These are phyloP conservation scores for Chromoteleia sp. DNA, from an alignment of 2,888 invertebrate species.

Conservation along the genomic window DNA sequence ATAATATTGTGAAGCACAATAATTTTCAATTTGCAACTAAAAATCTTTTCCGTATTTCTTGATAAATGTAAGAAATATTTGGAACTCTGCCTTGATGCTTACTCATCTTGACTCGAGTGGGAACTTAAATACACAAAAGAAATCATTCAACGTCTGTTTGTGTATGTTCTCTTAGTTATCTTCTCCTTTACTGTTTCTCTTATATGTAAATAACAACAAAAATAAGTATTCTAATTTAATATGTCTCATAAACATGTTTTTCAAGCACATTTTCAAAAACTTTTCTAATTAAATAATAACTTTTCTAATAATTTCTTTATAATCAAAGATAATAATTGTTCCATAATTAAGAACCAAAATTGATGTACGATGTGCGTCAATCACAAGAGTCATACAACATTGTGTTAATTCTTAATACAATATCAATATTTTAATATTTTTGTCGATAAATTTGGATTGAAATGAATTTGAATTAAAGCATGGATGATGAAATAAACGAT, in stretches of 20 bases:
- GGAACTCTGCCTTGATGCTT: slow-evolving; percentile 66
- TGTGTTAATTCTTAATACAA: slow-evolving; percentile 5
- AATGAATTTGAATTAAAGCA: no score
- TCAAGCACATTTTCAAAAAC: slow-evolving; percentile 10
- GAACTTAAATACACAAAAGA: slow-evolving; percentile 63
- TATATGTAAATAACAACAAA: slow-evolving; percentile 62
- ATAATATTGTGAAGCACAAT: slow-evolving; percentile 44
- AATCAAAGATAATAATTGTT: no score
- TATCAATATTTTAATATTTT: no score
- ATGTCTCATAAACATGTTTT: slow-evolving; percentile 47
- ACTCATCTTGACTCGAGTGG: slow-evolving; percentile 67
- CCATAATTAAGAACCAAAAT: no score
- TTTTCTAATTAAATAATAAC: no score
- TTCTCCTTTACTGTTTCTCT: slow-evolving; percentile 48
- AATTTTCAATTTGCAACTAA: slow-evolving; percentile 59
- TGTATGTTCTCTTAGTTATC: slow-evolving; percentile 46
- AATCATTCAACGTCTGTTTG: slow-evolving; percentile 62
- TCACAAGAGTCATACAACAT: slow-evolving; percentile 52
- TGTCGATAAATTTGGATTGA: no score
- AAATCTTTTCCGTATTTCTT: slow-evolving; percentile 61
- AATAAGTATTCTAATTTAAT: slow-evolving; percentile 59
- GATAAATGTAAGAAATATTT: slow-evolving; percentile 65
- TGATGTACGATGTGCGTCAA: no score
- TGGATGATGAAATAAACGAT: no score
- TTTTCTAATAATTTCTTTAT: no score